Percentiles rank a stretch among this genome's conserved stretches.
Evolutionary conservation across 2,113 vertebrate genomes (phyloP).

Genomic region (Grantiella picta): DNA sequence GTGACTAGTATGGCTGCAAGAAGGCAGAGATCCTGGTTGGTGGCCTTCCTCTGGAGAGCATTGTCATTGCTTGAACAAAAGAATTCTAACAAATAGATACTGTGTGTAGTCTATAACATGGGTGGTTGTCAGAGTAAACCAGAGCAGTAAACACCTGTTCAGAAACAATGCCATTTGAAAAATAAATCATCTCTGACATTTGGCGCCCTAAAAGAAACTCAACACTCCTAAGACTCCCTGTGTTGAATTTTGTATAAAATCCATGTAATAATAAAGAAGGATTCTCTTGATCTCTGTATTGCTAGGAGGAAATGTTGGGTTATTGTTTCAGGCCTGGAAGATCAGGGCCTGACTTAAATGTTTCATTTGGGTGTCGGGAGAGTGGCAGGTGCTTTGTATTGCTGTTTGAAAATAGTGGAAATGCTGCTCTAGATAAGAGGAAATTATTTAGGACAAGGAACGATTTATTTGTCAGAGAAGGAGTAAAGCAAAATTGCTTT

Average conservation of each 20-base stretch:
- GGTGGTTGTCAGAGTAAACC: slow-evolving; percentile 33
- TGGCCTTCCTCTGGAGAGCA: background rate
- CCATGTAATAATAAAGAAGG: background rate
- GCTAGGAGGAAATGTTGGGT: background rate
- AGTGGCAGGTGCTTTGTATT: background rate
- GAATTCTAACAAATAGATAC: background rate
- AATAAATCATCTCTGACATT: background rate
- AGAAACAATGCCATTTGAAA: background rate
- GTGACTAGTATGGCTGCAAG: background rate
- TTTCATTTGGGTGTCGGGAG: background rate
- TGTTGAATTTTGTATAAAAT: background rate
- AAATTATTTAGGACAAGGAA: background rate
- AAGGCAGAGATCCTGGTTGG: background rate
- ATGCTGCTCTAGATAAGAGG: background rate
- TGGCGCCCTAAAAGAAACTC: background rate
- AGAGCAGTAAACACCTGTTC: slow-evolving; percentile 5
- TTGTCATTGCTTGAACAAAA: slow-evolving; percentile 4
- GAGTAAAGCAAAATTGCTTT: background rate
- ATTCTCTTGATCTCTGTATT: background rate
- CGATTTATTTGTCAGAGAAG: background rate
- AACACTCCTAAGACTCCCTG: background rate
- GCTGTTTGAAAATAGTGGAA: background rate
- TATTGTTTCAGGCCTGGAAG: background rate
- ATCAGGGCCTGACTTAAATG: background rate
- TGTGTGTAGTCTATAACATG: background rate